These are phyloP conservation scores for Drosophila jambulina DNA, from an alignment of 1,140 invertebrate genomes.

Conservation along the genomic window DNA sequence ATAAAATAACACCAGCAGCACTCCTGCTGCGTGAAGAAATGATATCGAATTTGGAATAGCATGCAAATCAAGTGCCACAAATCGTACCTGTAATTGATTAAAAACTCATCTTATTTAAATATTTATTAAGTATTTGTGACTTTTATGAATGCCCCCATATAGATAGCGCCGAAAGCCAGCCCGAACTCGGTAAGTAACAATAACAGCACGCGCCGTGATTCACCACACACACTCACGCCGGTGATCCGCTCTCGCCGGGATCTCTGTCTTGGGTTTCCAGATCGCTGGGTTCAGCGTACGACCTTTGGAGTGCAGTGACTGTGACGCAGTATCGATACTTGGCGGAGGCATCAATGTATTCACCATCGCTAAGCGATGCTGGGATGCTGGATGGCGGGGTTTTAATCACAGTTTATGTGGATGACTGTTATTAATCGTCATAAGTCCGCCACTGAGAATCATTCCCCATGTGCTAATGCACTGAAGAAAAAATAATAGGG, in stretches of 20 bases:
- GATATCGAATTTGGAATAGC: constrained; percentile 17
- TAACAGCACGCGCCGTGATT: constrained; percentile 73
- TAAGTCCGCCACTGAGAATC: constrained; percentile 27
- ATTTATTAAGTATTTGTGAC: constrained; percentile 76
- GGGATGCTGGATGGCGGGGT: constrained; percentile 15
- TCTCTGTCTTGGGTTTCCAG: constrained; percentile 21
- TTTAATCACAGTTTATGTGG: constrained; percentile 78
- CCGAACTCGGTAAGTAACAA: constrained; percentile 38
- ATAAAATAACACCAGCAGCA: constrained; percentile 49
- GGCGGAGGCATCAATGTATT: constrained; percentile 3
- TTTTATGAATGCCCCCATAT: constrained; percentile 62
- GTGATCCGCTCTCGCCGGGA: constrained; percentile 13
- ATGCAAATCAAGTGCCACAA: constrained; percentile 47
- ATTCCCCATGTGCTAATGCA: neutral
- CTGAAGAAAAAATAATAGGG: neutral
- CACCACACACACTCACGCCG: constrained; percentile 43
- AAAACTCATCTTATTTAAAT: constrained; percentile 68
- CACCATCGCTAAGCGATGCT: constrained; percentile 9
- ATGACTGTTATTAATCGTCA: constrained; percentile 70
- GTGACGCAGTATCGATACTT: constrained; percentile 42
- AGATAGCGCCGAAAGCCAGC: constrained; percentile 28
- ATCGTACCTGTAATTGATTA: constrained; percentile 74
- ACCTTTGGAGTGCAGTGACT: constrained; percentile 78
- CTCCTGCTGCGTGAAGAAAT: constrained; percentile 37
- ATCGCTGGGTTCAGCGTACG: constrained; percentile 69